phyloP scores from a whole-genome alignment of 2,888 invertebrate species.

The Doris montereyensis region DNA sequence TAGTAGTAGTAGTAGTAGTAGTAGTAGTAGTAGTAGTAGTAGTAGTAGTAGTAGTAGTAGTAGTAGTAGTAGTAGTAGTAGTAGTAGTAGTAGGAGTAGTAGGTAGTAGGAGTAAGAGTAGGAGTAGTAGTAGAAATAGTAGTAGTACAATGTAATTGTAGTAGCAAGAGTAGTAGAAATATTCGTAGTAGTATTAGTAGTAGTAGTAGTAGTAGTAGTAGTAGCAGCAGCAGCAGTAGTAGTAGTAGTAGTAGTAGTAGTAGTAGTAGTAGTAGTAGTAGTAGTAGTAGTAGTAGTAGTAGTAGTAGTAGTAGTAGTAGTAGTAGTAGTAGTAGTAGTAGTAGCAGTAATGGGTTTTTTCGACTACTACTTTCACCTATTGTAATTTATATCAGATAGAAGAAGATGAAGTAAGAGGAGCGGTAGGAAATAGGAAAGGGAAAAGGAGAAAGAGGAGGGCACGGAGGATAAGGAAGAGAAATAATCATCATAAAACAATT shows the following conservation, averaged over 20 bases:
- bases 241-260: background rate
- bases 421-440: too few species aligned
- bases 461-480: too few species aligned
- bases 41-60: background rate
- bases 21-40: background rate
- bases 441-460: too few species aligned
- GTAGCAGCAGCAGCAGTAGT: background rate
- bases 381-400: too few species aligned
- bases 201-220: background rate
- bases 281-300: background rate
- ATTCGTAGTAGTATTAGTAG: background rate
- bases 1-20: conserved; percentile 8
- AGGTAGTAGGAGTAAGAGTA: background rate
- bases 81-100: background rate
- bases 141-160: background rate
- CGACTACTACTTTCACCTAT: too few species aligned
- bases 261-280: background rate
- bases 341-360: too few species aligned
- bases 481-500: too few species aligned
- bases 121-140: background rate
- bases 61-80: background rate
- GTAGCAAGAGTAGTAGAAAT: background rate
- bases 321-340: background rate
- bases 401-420: too few species aligned
- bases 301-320: background rate